phyloP scores from a whole-genome alignment of 92 coral and sea anemone species.

The Ricordea florida region DNA sequence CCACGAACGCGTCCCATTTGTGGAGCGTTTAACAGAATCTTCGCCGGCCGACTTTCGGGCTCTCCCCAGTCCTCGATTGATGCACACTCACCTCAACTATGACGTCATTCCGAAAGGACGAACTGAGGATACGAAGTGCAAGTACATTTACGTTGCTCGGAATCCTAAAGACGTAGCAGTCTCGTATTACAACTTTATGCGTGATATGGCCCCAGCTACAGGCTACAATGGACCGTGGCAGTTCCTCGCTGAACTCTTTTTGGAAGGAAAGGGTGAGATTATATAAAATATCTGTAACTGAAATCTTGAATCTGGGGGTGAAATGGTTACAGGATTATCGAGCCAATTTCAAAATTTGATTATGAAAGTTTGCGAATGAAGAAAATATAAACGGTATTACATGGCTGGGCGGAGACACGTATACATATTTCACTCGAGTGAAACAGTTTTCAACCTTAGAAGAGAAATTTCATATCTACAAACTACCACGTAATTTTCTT shows the following conservation, averaged over 20 bases:
- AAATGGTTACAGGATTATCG: too few relatives aligned
- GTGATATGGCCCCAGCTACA: conserved; percentile 17
- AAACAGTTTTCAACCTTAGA: too few relatives aligned
- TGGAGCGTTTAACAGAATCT: neutral
- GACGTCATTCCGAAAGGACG: conserved; percentile 32
- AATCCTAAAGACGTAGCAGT: conserved; percentile 50
- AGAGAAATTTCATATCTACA: too few relatives aligned
- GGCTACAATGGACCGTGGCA: conserved; percentile 33
- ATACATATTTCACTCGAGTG: too few relatives aligned
- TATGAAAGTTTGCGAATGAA: too few relatives aligned
- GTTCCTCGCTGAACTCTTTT: conserved; percentile 40
- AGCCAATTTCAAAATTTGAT: too few relatives aligned
- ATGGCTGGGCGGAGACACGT: too few relatives aligned
- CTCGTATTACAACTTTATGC: conserved; percentile 32
- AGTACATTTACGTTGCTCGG: conserved; percentile 35
- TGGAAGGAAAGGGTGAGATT: conserved; percentile 51
- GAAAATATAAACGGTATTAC: too few relatives aligned
- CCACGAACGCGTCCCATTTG: conserved; percentile 2
- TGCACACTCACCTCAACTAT: conserved; percentile 46
- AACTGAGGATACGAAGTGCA: neutral
- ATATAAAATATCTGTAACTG: too few relatives aligned
- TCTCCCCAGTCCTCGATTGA: conserved; percentile 30
- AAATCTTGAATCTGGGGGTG: too few relatives aligned
- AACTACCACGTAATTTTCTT: too few relatives aligned
- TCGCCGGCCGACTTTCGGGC: conserved; percentile 3